Conservation (phyloP, 1,140 invertebrate species). For the Nasonia longicornis region DNA sequence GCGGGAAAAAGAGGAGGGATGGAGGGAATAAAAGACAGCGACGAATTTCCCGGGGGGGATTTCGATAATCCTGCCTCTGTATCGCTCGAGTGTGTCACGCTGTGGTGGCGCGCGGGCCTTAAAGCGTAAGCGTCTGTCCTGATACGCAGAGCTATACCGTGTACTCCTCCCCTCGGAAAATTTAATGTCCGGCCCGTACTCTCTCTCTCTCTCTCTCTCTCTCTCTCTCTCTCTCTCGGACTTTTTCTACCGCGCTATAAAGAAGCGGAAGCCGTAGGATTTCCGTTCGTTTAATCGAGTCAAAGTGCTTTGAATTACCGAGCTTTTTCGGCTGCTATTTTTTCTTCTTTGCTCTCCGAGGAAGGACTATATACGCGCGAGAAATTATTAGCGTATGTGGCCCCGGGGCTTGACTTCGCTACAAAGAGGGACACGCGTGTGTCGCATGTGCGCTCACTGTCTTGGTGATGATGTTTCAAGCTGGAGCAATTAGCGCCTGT, state of each 20-base stretch:
- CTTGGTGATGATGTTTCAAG: not conserved
- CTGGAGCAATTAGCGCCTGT: not conserved
- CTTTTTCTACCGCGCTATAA: conserved; percentile 4
- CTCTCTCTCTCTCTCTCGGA: not conserved
- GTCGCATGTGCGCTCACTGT: not conserved
- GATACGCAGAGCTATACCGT: not conserved
- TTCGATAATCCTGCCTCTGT: conserved; percentile 16
- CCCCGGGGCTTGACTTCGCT: too few species aligned
- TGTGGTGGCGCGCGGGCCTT: not conserved
- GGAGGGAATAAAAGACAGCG: not conserved
- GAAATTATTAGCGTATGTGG: too few species aligned
- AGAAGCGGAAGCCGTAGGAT: not conserved
- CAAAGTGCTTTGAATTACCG: too few species aligned
- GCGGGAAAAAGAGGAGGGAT: not conserved
- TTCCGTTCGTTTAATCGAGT: not conserved
- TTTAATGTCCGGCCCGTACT: not conserved
- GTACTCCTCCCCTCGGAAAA: not conserved
- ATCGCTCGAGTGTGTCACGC: not conserved
- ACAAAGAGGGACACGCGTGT: too few species aligned
- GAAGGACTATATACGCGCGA: not conserved
- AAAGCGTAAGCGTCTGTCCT: conserved; percentile 12
- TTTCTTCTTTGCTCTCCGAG: not conserved
- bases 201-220: too few species aligned
- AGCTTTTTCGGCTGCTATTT: not conserved
- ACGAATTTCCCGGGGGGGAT: conserved; percentile 35